A percentile compares a stretch with the other conserved stretches of the same genome.
phyloP scores from a whole-genome alignment of 2,888 invertebrate genomes.

The Anoplius nigerrimus region DNA sequence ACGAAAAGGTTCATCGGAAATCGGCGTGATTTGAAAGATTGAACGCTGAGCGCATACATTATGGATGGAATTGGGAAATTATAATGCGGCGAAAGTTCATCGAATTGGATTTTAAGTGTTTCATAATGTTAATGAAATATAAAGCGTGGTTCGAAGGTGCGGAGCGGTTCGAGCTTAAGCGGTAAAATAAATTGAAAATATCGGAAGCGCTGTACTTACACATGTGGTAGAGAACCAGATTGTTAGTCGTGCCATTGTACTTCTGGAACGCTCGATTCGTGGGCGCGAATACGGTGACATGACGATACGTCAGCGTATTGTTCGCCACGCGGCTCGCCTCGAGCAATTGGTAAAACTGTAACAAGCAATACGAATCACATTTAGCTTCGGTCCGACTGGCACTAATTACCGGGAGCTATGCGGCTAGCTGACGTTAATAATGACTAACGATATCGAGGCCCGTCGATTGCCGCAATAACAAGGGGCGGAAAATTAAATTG shows the following conservation, averaged over 20 bases:
- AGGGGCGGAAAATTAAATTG: not conserved
- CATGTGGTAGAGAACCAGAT: constrained; percentile 87
- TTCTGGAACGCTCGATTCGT: constrained; percentile 91
- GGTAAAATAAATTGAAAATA: too few species aligned
- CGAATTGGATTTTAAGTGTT: too few species aligned
- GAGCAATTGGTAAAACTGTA: constrained; percentile 87
- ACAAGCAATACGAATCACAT: constrained; percentile 69
- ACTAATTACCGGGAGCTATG: not conserved
- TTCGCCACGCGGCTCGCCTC: constrained; percentile 85
- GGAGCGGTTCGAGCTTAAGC: too few species aligned
- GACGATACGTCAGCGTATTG: constrained; percentile 83
- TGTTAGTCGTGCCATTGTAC: constrained; percentile 79
- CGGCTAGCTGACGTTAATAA: too few species aligned
- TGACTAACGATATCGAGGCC: too few species aligned
- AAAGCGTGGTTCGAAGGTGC: too few species aligned
- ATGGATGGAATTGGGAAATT: too few species aligned
- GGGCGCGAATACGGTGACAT: constrained; percentile 92
- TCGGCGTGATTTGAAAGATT: too few species aligned
- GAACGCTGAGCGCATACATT: too few species aligned
- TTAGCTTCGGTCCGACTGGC: not conserved
- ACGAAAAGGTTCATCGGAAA: too few species aligned
- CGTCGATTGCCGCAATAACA: not conserved
- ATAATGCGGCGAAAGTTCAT: too few species aligned
- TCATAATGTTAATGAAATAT: too few species aligned
- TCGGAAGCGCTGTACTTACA: constrained; percentile 79